These are phyloP conservation scores for Ciconia boyciana DNA, from an alignment of 2,113 vertebrate genomes.

Conservation along the genomic window DNA sequence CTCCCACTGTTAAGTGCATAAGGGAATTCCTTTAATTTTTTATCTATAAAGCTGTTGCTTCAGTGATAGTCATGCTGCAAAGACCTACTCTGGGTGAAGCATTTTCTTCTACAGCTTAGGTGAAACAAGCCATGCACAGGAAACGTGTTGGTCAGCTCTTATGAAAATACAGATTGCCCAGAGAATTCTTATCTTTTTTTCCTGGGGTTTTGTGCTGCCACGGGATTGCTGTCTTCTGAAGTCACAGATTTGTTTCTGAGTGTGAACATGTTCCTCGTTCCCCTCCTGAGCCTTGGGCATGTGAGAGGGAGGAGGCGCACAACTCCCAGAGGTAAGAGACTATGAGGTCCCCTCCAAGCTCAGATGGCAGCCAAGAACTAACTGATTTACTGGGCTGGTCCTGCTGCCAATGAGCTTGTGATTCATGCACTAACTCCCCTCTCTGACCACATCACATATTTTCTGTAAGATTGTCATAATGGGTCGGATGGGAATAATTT, in stretches of 20 bases:
- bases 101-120: not conserved
- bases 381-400: constrained; percentile 38
- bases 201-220: not conserved
- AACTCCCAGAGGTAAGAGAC: not conserved
- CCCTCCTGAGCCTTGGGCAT: not conserved
- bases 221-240: not conserved
- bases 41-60: not conserved
- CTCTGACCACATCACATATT: constrained; percentile 11
- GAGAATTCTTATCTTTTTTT: not conserved
- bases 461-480: constrained; percentile 29
- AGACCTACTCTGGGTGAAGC: not conserved
- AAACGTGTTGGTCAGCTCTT: not conserved
- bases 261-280: not conserved
- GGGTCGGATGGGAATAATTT: constrained; percentile 20
- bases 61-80: not conserved
- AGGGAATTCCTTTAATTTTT: not conserved
- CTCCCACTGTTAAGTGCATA: not conserved
- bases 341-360: not conserved
- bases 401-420: not conserved
- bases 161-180: not conserved
- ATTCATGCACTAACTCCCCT: constrained; percentile 31
- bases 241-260: not conserved
- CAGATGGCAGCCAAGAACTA: constrained; percentile 20
- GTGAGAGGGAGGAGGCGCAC: not conserved
- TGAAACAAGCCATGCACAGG: not conserved